These are phyloP conservation scores for Hypocryptadius cinnamomeus DNA, from an alignment of 2,113 vertebrate species.

Conservation along the genomic window DNA sequence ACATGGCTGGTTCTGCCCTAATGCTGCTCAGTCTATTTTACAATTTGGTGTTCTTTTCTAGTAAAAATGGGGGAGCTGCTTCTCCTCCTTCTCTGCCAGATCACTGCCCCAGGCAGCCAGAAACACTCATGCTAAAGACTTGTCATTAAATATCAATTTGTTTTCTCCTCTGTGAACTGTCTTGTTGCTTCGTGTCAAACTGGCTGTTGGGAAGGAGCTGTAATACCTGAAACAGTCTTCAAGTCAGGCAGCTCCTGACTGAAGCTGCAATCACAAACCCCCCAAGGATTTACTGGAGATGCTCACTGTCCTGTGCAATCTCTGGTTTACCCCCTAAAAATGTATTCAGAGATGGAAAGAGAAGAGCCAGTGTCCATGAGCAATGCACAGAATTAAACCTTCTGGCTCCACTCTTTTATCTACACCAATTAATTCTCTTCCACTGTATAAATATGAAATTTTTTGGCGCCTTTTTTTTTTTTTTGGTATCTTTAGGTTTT, in stretches of 20 bases:
- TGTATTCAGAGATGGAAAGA: neutral
- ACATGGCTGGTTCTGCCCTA: neutral
- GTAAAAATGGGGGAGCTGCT: neutral
- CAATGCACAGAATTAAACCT: neutral
- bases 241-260: neutral
- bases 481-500: neutral
- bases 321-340: neutral
- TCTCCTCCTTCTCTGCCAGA: constrained; percentile 24
- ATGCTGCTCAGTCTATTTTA: neutral
- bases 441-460: neutral
- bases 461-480: neutral
- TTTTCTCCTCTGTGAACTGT: neutral
- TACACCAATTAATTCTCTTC: neutral
- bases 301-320: neutral
- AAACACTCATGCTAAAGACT: neutral
- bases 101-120: constrained; percentile 22
- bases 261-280: neutral
- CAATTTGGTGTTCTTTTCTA: neutral
- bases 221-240: neutral
- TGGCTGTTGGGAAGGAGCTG: neutral
- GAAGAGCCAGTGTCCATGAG: neutral
- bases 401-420: neutral
- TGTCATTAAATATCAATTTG: constrained; percentile 20
- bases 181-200: neutral
- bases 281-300: neutral